These are phyloP conservation scores for Coregonus sp. DNA, from an alignment of 2,797 vertebrate species.

Conservation along the genomic window DNA sequence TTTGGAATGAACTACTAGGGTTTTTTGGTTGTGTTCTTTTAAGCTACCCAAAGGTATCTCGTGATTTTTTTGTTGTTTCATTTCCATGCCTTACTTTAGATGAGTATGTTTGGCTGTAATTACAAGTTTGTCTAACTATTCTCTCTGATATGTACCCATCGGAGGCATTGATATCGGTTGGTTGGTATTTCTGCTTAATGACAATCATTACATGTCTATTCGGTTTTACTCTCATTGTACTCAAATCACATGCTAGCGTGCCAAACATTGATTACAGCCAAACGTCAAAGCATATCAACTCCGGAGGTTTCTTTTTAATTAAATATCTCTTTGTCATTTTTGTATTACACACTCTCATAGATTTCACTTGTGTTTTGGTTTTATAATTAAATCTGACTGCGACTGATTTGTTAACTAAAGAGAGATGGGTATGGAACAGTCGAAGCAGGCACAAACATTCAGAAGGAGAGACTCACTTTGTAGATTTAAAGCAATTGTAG, in stretches of 20 bases:
- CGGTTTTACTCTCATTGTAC: conserved; percentile 58
- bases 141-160: conserved; percentile 59
- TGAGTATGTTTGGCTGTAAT: conserved; percentile 69
- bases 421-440: conserved; percentile 23
- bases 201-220: conserved; percentile 60
- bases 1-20: conserved; percentile 42
- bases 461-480: conserved; percentile 33
- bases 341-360: conserved; percentile 39
- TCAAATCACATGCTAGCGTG: conserved; percentile 65
- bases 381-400: conserved; percentile 43
- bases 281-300: conserved; percentile 56
- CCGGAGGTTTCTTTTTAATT: conserved; percentile 55
- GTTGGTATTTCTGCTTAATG: conserved; percentile 66
- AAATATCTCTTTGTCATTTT: conserved; percentile 29
- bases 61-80: conserved; percentile 24
- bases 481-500: conserved; percentile 51
- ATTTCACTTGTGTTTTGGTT: conserved; percentile 33
- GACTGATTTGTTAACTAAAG: conserved; percentile 47
- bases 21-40: conserved; percentile 31
- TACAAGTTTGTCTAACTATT: conserved; percentile 70
- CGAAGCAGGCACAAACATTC: conserved; percentile 30
- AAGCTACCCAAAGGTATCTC: conserved; percentile 56
- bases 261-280: conserved; percentile 72
- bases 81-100: conserved; percentile 57
- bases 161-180: conserved; percentile 52